These are phyloP conservation scores for Pristionchus maxplancki DNA, from an alignment of 2,888 invertebrate species.

Conservation along the genomic window DNA sequence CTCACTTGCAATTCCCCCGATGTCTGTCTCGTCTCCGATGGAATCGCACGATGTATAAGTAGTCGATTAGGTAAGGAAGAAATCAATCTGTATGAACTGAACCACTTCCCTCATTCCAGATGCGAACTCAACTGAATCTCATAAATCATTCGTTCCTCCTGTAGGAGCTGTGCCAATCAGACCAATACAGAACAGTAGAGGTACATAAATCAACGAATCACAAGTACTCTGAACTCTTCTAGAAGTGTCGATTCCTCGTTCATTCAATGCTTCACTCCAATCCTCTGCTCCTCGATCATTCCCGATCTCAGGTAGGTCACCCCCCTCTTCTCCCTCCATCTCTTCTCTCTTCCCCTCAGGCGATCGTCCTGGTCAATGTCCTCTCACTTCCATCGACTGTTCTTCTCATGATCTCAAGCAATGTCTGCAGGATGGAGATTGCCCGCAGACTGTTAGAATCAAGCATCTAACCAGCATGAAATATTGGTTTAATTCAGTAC, in stretches of 20 bases:
- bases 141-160: not conserved
- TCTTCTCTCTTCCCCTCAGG: not conserved
- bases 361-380: slow-evolving; percentile 40
- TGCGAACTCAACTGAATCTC: not conserved
- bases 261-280: not conserved
- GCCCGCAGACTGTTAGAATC: slow-evolving; percentile 16
- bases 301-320: slow-evolving; percentile 13
- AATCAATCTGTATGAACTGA: too few relatives aligned
- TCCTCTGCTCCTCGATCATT: slow-evolving; percentile 1
- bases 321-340: not conserved
- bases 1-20: slow-evolving; percentile 20
- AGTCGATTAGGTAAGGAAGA: slow-evolving; percentile 5
- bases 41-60: slow-evolving; percentile 12
- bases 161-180: not conserved
- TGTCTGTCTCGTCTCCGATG: slow-evolving; percentile 38
- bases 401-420: not conserved
- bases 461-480: not conserved
- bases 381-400: slow-evolving; percentile 21
- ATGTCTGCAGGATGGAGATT: slow-evolving; percentile 35
- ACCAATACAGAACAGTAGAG: slow-evolving; percentile 24
- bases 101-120: not conserved
- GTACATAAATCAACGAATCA: not conserved
- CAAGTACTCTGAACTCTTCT: not conserved
- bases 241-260: not conserved
- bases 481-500: not conserved